These are phyloP conservation scores for Bombus picipes DNA, from an alignment of 1,140 invertebrate species.

Conservation along the genomic window DNA sequence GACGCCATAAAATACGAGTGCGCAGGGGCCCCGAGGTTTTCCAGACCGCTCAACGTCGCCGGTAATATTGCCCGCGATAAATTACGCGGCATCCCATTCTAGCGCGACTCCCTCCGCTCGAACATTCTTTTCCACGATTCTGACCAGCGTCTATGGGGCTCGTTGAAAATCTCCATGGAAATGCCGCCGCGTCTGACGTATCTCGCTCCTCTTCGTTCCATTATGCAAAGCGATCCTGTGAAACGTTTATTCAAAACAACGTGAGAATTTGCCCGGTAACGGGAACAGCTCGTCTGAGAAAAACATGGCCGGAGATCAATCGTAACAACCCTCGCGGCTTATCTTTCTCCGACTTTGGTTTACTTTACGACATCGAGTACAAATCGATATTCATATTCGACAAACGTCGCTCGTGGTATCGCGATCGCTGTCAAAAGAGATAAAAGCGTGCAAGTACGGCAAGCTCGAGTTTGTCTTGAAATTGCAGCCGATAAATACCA, in stretches of 20 bases:
- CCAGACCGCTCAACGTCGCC: constrained; percentile 28
- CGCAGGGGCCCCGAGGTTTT: constrained; percentile 1
- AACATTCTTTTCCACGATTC: constrained; percentile 42
- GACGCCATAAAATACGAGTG: constrained; percentile 52
- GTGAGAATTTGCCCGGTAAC: background rate
- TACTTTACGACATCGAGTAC: background rate
- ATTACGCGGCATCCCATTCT: constrained; percentile 49
- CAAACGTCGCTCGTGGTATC: background rate
- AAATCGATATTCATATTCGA: background rate
- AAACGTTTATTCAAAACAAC: constrained; percentile 17
- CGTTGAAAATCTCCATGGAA: constrained; percentile 59
- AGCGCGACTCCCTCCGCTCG: background rate
- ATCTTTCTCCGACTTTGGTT: background rate
- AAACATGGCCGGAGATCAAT: background rate
- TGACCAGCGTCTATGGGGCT: constrained; percentile 23
- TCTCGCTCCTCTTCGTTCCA: background rate
- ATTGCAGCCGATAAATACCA: background rate
- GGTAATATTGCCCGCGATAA: constrained; percentile 67
- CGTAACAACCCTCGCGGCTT: background rate
- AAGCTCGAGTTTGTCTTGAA: background rate
- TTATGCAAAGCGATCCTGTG: constrained; percentile 26
- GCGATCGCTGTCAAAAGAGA: background rate
- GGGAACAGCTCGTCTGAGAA: background rate
- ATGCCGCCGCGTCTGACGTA: constrained; percentile 38
- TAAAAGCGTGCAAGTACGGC: background rate